Percentiles rank a stretch among this genome's conserved stretches.
Conservation (phyloP, 2,113 vertebrate species). For the Cyphotilapia sp. region DNA sequence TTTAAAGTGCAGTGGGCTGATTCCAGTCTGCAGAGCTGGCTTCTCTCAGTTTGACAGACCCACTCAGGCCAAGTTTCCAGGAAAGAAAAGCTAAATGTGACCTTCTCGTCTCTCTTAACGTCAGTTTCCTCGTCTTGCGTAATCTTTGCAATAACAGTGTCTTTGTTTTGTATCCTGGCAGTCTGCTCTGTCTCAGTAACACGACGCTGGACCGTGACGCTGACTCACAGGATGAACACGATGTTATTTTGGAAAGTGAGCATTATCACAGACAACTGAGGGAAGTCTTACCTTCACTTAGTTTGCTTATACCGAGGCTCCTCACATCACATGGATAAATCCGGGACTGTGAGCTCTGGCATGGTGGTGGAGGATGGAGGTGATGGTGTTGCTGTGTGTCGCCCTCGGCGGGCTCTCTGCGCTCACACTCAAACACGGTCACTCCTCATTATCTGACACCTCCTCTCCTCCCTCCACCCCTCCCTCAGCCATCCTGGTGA, state of each 20-base stretch:
- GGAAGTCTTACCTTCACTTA: background rate
- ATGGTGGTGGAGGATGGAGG: background rate
- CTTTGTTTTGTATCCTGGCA: background rate
- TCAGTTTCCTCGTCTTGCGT: background rate
- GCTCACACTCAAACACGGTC: background rate
- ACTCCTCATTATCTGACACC: background rate
- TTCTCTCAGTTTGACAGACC: background rate
- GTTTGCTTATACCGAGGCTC: background rate
- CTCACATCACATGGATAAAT: background rate
- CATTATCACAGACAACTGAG: background rate
- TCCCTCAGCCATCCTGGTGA: background rate
- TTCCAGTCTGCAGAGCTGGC: background rate
- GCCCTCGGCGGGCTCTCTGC: background rate
- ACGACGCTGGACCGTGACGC: background rate
- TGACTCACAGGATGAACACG: background rate
- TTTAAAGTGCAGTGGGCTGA: rapidly evolving
- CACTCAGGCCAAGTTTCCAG: background rate
- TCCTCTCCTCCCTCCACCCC: background rate
- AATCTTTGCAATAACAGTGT: background rate
- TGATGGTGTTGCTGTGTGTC: background rate
- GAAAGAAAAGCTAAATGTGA: background rate
- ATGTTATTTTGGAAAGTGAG: background rate
- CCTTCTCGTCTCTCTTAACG: background rate
- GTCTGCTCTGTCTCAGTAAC: background rate
- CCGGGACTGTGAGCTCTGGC: background rate